A percentile compares a stretch with the other conserved stretches of the same genome.
Evolutionary conservation across 2,888 invertebrate genomes (phyloP).

Genomic region (Dimorphilus gyrociliatus): DNA sequence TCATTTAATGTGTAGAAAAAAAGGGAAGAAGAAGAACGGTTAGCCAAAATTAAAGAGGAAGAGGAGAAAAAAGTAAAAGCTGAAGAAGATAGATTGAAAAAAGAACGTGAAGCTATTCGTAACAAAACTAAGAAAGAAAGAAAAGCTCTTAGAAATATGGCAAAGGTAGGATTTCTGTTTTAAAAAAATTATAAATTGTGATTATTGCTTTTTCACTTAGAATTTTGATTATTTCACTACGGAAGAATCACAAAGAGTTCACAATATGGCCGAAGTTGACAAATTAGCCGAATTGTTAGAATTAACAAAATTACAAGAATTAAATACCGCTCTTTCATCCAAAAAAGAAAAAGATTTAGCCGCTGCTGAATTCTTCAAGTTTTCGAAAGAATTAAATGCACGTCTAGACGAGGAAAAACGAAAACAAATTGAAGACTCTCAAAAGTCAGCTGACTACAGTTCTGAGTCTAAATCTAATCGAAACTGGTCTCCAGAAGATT

Average conservation of each 20-base stretch:
- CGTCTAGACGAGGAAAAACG: slow-evolving; percentile 58
- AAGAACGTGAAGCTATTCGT: slow-evolving; percentile 15
- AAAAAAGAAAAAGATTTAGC: too few species aligned
- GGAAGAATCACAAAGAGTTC: slow-evolving; percentile 54
- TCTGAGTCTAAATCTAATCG: slow-evolving; percentile 11
- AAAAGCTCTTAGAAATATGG: not conserved
- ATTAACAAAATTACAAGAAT: slow-evolving; percentile 17
- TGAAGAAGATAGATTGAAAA: slow-evolving; percentile 39
- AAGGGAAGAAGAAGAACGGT: slow-evolving; percentile 45
- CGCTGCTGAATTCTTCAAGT: slow-evolving; percentile 18
- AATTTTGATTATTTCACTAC: slow-evolving; percentile 56
- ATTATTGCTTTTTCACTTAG: too few species aligned
- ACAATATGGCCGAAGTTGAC: slow-evolving; percentile 77
- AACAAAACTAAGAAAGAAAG: not conserved
- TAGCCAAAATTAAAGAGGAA: slow-evolving; percentile 32
- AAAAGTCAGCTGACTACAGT: slow-evolving; percentile 11
- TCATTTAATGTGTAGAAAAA: slow-evolving; percentile 17
- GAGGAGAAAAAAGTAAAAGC: slow-evolving; percentile 51
- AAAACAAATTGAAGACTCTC: slow-evolving; percentile 22
- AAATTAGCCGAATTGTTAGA: slow-evolving; percentile 56
- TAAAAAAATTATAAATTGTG: too few species aligned
- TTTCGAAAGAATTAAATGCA: slow-evolving; percentile 46
- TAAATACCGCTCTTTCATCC: too few species aligned
- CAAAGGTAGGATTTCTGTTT: not conserved
- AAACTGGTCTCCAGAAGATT: slow-evolving; percentile 19